phyloP scores from a whole-genome alignment of 2,888 invertebrate genomes.

The Pyrochroa serraticornis region DNA sequence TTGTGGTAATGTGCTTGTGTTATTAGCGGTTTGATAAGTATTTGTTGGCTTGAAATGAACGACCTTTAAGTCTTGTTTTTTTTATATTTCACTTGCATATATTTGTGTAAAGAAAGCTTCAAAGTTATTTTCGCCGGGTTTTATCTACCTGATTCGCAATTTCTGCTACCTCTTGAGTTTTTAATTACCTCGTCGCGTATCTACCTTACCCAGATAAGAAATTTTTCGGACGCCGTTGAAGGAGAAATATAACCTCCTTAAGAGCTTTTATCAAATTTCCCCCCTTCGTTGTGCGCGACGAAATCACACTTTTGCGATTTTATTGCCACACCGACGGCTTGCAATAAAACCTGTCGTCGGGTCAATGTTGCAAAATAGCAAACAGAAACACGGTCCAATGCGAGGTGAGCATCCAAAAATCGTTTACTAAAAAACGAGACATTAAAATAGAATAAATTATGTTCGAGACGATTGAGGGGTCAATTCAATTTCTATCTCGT shows the following conservation, averaged over 20 bases:
- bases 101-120: not conserved
- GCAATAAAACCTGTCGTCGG: too few species aligned
- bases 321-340: not conserved
- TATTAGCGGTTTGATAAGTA: conserved; percentile 31
- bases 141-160: conserved; percentile 23
- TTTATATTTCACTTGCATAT: conserved; percentile 5
- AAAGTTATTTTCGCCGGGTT: conserved; percentile 14
- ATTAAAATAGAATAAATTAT: conserved; percentile 27
- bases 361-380: conserved; percentile 4
- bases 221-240: conserved; percentile 14
- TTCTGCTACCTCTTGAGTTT: conserved; percentile 23
- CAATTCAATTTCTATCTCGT: conserved; percentile 36
- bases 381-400: conserved; percentile 6
- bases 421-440: conserved; percentile 17
- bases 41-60: conserved; percentile 41
- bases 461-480: conserved; percentile 30
- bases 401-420: conserved; percentile 6
- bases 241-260: conserved; percentile 21
- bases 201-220: conserved; percentile 19
- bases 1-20: too few species aligned
- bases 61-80: conserved; percentile 23
- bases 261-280: conserved; percentile 20
- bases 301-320: conserved; percentile 13
- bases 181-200: conserved; percentile 23
- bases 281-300: conserved; percentile 8